These are phyloP conservation scores for Drosophila histrio DNA, from an alignment of 2,888 invertebrate genomes.

Conservation along the genomic window DNA sequence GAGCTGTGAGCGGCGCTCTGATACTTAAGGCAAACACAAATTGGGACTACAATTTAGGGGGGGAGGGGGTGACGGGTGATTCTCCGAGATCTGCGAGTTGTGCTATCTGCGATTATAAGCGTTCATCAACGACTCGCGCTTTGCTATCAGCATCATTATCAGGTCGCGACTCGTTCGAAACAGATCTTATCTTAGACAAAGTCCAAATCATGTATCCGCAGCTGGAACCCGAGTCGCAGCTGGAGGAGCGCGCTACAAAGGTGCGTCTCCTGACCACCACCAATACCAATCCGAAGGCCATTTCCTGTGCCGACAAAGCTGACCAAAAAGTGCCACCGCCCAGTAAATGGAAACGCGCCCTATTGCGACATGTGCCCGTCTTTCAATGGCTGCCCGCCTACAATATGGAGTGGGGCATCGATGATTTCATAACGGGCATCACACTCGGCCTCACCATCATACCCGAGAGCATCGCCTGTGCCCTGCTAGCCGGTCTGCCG, in stretches of 20 bases:
- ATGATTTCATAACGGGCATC: conserved; percentile 93
- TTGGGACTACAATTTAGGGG: conserved; percentile 16
- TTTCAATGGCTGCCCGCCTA: conserved; percentile 80
- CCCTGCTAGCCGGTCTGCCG: conserved; percentile 92
- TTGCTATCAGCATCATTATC: conserved; percentile 48
- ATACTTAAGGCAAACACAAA: conserved; percentile 64
- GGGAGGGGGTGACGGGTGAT: neutral
- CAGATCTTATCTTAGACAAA: conserved; percentile 25
- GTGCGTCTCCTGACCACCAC: conserved; percentile 41
- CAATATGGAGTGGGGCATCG: conserved; percentile 85
- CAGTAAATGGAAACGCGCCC: conserved; percentile 55
- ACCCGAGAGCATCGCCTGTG: conserved; percentile 97
- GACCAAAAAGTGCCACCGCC: conserved; percentile 21
- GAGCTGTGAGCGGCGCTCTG: conserved; percentile 53
- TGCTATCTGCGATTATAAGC: conserved; percentile 25
- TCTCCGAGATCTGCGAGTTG: conserved; percentile 29
- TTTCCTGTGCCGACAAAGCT: neutral
- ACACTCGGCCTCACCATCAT: conserved; percentile 96
- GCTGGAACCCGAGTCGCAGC: conserved; percentile 43
- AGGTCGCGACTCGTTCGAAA: conserved; percentile 41
- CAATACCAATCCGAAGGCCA: neutral
- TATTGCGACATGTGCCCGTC: conserved; percentile 67
- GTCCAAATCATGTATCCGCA: conserved; percentile 59
- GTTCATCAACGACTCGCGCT: conserved; percentile 22
- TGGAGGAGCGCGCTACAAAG: conserved; percentile 49